Evolutionary conservation across 2,113 vertebrate species (phyloP).

Genomic region (Geothlypis trichas): DNA sequence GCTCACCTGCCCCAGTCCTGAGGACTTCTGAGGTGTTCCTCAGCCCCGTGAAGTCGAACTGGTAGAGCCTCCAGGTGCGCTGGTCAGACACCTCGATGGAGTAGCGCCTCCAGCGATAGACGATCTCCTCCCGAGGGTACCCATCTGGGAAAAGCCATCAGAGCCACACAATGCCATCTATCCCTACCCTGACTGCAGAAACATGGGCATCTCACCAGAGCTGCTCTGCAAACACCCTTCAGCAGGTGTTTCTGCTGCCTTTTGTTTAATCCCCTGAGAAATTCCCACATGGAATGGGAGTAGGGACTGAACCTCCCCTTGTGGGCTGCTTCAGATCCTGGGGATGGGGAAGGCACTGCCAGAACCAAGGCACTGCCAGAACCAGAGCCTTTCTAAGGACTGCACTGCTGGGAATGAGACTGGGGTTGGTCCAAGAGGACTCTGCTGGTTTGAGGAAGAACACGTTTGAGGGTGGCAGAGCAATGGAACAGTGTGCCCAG

Average conservation of each 20-base stretch:
- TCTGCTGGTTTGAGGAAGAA: background rate
- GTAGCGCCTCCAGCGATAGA: conserved; percentile 78
- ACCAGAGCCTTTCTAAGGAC: background rate
- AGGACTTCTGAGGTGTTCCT: conserved; percentile 75
- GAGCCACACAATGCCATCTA: accelerated
- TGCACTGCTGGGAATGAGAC: background rate
- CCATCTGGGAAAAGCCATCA: conserved; percentile 68
- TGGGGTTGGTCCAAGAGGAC: background rate
- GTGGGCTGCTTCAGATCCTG: background rate
- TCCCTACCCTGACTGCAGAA: background rate
- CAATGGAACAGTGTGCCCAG: background rate
- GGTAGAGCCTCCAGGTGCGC: conserved; percentile 81
- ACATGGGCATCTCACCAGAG: background rate
- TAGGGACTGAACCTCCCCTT: background rate
- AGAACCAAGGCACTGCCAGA: background rate
- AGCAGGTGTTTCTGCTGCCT: background rate
- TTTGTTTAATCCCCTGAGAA: background rate
- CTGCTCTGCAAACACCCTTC: background rate
- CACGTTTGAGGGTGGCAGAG: background rate
- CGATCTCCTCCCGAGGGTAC: conserved; percentile 72
- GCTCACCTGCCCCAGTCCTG: conserved; percentile 74
- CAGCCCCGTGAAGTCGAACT: conserved; percentile 79
- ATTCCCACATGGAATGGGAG: background rate
- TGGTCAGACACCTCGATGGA: conserved; percentile 75
- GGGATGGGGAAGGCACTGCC: background rate